These are phyloP conservation scores for Setipinna tenuifilis DNA, from an alignment of 2,797 vertebrate genomes.

Conservation along the genomic window DNA sequence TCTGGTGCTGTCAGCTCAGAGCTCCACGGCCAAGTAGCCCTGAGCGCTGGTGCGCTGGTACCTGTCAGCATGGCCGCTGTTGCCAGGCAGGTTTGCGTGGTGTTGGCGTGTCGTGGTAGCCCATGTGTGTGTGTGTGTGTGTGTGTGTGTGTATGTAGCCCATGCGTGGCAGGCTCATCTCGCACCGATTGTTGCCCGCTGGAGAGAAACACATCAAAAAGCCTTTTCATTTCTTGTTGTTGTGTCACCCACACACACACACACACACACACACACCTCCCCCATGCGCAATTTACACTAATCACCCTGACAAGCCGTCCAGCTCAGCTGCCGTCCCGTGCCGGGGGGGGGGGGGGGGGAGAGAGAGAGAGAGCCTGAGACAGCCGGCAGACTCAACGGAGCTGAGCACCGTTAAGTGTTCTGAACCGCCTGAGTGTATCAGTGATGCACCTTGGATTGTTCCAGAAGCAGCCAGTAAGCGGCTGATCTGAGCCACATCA, in stretches of 20 bases:
- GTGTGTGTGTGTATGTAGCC: no score
- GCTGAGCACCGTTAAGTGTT: slow-evolving; percentile 55
- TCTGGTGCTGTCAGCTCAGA: neutral
- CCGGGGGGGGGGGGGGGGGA: slow-evolving; percentile 14
- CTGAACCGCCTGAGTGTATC: slow-evolving; percentile 35
- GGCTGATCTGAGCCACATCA: neutral
- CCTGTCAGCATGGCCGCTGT: neutral
- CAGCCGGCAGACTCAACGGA: slow-evolving; percentile 42
- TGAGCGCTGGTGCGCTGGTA: neutral
- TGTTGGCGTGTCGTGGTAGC: neutral
- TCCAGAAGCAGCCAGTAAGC: slow-evolving; percentile 49
- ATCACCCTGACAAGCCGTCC: slow-evolving; percentile 56
- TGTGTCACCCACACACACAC: slow-evolving; percentile 34
- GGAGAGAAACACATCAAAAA: slow-evolving; percentile 58
- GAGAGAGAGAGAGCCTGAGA: slow-evolving; percentile 46
- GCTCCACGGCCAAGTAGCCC: neutral
- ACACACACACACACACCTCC: no score
- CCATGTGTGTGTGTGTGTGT: no score
- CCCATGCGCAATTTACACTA: slow-evolving; percentile 59
- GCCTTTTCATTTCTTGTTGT: slow-evolving; percentile 41
- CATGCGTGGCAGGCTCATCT: slow-evolving; percentile 66
- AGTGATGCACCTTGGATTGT: slow-evolving; percentile 60
- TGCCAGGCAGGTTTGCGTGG: neutral
- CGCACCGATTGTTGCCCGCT: slow-evolving; percentile 45
- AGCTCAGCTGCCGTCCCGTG: slow-evolving; percentile 41